A percentile compares a stretch with the other conserved stretches of the same genome.
Conservation (phyloP, 2,888 invertebrate genomes). For the Galeopsomyia nigrocyanea region DNA sequence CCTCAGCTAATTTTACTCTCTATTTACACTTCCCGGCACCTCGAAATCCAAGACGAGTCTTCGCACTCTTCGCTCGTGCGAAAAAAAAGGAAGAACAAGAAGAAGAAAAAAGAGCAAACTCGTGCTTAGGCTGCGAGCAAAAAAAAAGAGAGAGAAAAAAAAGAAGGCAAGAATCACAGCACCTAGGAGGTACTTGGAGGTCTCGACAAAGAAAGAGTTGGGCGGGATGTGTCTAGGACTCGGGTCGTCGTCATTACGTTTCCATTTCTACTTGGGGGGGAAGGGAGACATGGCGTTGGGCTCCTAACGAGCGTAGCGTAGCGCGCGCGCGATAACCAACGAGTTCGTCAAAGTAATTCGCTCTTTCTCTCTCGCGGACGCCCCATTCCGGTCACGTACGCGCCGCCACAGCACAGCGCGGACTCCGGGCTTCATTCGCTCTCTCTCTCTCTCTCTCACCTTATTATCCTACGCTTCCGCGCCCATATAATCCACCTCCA, state of each 20-base stretch:
- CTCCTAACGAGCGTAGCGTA: slow-evolving; percentile 17
- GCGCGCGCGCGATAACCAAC: slow-evolving; percentile 45
- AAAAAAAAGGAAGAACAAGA: not conserved
- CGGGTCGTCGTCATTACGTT: slow-evolving; percentile 35
- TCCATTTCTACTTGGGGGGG: slow-evolving; percentile 28
- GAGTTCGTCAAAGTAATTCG: slow-evolving; percentile 65
- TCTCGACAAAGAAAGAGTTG: not conserved
- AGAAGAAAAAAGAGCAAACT: no score
- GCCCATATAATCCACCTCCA: slow-evolving; percentile 51
- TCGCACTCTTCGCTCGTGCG: not conserved
- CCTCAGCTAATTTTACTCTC: no score
- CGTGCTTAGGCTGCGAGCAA: no score
- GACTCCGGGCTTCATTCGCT: slow-evolving; percentile 34
- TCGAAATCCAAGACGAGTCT: not conserved
- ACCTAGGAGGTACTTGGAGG: not conserved
- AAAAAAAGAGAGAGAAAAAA: no score
- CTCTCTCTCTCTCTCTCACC: slow-evolving; percentile 50
- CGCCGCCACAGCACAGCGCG: slow-evolving; percentile 32
- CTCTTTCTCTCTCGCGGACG: slow-evolving; percentile 44
- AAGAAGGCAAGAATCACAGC: not conserved
- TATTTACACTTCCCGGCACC: not conserved
- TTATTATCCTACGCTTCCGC: slow-evolving; percentile 56
- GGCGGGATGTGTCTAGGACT: not conserved
- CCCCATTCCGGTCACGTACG: slow-evolving; percentile 57
- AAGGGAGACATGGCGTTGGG: slow-evolving; percentile 20